Evolutionary conservation across 2,888 invertebrate genomes (phyloP), one percentile per base, ranked within the genome.

Genomic region (Nesidiocoris tenuis): DNA sequence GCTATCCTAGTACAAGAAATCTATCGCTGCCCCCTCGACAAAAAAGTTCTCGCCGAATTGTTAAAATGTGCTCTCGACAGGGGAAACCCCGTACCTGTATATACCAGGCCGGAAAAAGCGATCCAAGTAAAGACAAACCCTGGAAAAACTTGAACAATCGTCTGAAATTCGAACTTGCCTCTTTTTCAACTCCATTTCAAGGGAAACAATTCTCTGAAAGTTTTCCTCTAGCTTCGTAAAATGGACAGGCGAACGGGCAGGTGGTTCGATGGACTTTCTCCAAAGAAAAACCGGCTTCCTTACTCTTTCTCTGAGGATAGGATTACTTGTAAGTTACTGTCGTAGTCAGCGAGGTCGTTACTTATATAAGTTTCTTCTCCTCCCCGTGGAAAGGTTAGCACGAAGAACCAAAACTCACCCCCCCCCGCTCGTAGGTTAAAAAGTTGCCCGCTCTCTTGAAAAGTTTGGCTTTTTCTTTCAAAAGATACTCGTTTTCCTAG

Each of bases 311-410:
- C 39, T 3, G 3, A 39, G 39, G 39, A 39, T 39, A 70, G 70
- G 70, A 70, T 70, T 70, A 70, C 70, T 70, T 70, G 70, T 70
- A 70, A 70, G 70, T 70, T 70, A 70, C 59, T 59, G 70, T 56
- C 70, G 70, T 70, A 39, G 39, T 39, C 39, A 12, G 39, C 39
- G 3, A 39, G 39, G 39, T 39, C 39, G 39, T 39, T 39, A 39
- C 39, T 39, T 39, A 39, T 39, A 39, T 39, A 39, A 39, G 39
- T 39, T 39, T 39, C 12, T 39, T 39, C 12, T 39, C 39, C 39
- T 7, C 39, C 39, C 39, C 39, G 3, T 39, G 39, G 12, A 39
- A 39, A 39, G 39, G 39, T 39, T 39, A 39, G 39, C 39, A 7
- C 39, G 39, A 39, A 39, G 39, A 39, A 39, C 3, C 39, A 12